Percentiles rank a stretch among this genome's conserved stretches.
Conservation (phyloP, 2,113 vertebrate species). For the Heterotis niloticus region DNA sequence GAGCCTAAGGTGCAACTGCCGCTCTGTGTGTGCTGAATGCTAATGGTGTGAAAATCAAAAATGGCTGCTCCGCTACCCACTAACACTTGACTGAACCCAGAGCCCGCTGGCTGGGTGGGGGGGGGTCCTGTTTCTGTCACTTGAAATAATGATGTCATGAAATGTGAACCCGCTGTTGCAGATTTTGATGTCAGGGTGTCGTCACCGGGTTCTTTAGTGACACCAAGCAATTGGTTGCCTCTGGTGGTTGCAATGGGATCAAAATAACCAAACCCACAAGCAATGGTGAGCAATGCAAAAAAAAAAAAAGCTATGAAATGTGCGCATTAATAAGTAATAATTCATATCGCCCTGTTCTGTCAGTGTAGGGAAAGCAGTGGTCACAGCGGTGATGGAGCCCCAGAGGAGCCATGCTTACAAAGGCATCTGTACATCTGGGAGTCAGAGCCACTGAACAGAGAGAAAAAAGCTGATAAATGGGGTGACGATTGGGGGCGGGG, state of each 20-base stretch:
- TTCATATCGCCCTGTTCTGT: slow-evolving; percentile 14
- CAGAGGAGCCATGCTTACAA: too few species aligned
- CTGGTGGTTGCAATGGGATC: neutral
- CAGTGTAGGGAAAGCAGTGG: neutral
- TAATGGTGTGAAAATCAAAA: neutral
- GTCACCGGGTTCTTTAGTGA: neutral
- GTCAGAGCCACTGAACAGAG: too few species aligned
- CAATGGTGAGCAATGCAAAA: neutral
- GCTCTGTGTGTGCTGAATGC: neutral
- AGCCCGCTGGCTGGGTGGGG: too few species aligned
- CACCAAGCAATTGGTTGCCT: neutral
- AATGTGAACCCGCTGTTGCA: neutral
- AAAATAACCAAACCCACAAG: neutral
- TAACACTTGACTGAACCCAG: too few species aligned
- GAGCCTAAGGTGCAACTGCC: neutral
- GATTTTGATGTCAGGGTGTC: too few species aligned
- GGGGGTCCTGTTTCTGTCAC: neutral
- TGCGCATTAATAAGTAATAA: slow-evolving; percentile 25
- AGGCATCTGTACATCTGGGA: too few species aligned
- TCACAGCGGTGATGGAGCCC: too few species aligned
- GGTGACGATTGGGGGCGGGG: too few species aligned
- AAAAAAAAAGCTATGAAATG: neutral
- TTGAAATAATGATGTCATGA: neutral
- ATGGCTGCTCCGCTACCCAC: neutral
- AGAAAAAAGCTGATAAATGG: too few species aligned